phyloP scores from a whole-genome alignment of 2,888 invertebrate species.

The Epinotia demarniana region DNA sequence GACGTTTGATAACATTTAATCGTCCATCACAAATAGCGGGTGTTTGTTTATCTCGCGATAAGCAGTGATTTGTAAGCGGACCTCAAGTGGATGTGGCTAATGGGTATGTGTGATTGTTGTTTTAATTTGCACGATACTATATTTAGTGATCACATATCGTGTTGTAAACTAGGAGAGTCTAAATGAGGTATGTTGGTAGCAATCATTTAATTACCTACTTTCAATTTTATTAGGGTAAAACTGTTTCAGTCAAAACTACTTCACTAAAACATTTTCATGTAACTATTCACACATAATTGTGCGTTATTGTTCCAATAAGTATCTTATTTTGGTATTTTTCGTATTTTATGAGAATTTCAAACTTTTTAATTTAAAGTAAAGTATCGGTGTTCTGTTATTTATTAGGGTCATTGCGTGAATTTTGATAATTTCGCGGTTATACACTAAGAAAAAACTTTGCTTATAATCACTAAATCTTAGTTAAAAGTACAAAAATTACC shows the following conservation, averaged over 20 bases:
- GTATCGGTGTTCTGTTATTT: no score
- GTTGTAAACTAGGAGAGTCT: not conserved
- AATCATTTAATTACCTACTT: not conserved
- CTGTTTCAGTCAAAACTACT: not conserved
- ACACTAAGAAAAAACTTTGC: no score
- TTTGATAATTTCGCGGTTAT: not conserved
- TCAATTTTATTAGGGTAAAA: not conserved
- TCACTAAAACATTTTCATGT: not conserved
- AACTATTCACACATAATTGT: not conserved
- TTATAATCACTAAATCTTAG: no score
- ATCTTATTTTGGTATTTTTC: no score
- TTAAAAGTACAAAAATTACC: no score
- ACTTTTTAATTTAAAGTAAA: no score
- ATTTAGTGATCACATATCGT: not conserved
- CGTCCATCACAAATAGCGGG: not conserved
- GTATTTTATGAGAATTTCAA: no score
- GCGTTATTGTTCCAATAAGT: no score
- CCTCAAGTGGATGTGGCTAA: not conserved
- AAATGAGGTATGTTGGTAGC: not conserved
- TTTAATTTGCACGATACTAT: not conserved
- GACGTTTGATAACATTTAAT: not conserved
- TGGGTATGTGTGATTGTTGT: conserved; percentile 14
- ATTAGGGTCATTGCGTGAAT: not conserved
- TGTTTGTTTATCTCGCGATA: not conserved
- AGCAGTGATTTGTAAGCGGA: not conserved